A percentile compares a stretch with the other conserved stretches of the same genome.
These are phyloP conservation scores for Enteromius treurensis DNA, from an alignment of 2,797 vertebrate genomes.

Conservation along the genomic window DNA sequence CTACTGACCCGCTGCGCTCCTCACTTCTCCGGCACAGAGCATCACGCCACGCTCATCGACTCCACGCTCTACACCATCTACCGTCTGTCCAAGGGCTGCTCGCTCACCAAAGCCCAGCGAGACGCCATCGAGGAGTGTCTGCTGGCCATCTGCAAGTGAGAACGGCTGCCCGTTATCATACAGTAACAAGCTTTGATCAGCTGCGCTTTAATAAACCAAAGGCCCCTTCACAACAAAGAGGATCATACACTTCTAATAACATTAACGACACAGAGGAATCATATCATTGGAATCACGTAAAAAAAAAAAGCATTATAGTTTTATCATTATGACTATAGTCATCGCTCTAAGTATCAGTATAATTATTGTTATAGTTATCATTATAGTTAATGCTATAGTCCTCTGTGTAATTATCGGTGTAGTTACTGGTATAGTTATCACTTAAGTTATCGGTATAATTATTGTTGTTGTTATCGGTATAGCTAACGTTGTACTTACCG, in stretches of 20 bases:
- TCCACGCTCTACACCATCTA: constrained; percentile 96
- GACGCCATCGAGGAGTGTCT: constrained; percentile 98
- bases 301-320: too few species aligned
- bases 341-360: too few species aligned
- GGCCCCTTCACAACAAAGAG: neutral
- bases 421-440: rapidly evolving
- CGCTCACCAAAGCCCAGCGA: constrained; percentile 96
- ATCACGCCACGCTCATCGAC: constrained; percentile 89
- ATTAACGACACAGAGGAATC: neutral
- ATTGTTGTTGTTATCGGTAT: too few species aligned
- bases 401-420: neutral
- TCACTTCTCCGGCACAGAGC: constrained; percentile 93
- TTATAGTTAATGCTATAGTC: neutral
- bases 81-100: constrained; percentile 93
- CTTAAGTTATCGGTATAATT: rapidly evolving
- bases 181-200: neutral
- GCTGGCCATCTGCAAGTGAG: constrained; percentile 94
- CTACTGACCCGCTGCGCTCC: constrained; percentile 94
- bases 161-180: neutral
- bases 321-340: too few species aligned
- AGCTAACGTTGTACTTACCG: too few species aligned
- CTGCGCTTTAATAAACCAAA: neutral
- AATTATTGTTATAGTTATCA: rapidly evolving
- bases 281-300: neutral
- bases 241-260: neutral